Evolutionary conservation across 2,797 vertebrate species (phyloP).

Genomic region (Chelon auratus): DNA sequence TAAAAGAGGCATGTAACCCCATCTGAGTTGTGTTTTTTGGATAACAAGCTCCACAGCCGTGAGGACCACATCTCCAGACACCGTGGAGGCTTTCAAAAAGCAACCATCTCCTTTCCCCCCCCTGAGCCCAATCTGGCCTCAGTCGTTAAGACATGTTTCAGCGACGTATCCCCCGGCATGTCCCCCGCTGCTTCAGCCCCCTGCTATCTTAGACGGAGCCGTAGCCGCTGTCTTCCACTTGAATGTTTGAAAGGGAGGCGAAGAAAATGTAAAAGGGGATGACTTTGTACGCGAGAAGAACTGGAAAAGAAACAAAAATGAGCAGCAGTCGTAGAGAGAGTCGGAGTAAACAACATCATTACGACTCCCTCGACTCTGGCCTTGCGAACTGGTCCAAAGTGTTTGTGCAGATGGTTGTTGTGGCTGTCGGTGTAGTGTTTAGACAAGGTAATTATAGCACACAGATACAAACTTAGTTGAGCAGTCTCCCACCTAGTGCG

Average conservation of each 20-base stretch:
- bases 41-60: slow-evolving; percentile 73
- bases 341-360: slow-evolving; percentile 72
- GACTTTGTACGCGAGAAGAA: slow-evolving; percentile 36
- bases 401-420: slow-evolving; percentile 64
- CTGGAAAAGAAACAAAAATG: slow-evolving; percentile 42
- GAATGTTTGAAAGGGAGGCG: slow-evolving; percentile 53
- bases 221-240: slow-evolving; percentile 49
- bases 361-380: slow-evolving; percentile 53
- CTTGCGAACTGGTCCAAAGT: slow-evolving; percentile 66
- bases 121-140: slow-evolving; percentile 74
- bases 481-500: slow-evolving; percentile 53
- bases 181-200: slow-evolving; percentile 63
- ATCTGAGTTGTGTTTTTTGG: slow-evolving; percentile 53
- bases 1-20: slow-evolving; percentile 52
- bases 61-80: slow-evolving; percentile 73
- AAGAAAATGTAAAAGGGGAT: slow-evolving; percentile 54
- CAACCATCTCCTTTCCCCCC: slow-evolving; percentile 60
- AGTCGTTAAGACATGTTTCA: slow-evolving; percentile 71
- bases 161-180: slow-evolving; percentile 63
- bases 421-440: slow-evolving; percentile 59
- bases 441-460: slow-evolving; percentile 72
- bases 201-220: slow-evolving; percentile 45
- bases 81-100: slow-evolving; percentile 75
- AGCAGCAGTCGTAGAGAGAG: slow-evolving; percentile 42
- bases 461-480: slow-evolving; percentile 48